Percentiles rank a stretch among this genome's conserved stretches.
phyloP scores from a whole-genome alignment of 2,888 invertebrate genomes.

The Merodon equestris region DNA sequence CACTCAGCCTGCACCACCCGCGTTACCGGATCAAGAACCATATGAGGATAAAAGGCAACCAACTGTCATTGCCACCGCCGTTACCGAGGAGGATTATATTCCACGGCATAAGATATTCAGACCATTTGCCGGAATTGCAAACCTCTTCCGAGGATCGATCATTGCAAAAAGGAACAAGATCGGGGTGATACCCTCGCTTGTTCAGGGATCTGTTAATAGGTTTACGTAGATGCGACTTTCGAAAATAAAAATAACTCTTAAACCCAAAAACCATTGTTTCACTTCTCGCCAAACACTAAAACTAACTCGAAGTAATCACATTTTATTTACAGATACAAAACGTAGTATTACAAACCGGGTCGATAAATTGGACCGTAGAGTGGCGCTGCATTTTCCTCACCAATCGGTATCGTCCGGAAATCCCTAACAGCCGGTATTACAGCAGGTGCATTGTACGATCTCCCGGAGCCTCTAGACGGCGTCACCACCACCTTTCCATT shows the following conservation, averaged over 20 bases:
- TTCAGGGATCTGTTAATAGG: conserved; percentile 41
- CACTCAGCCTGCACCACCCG: conserved; percentile 7
- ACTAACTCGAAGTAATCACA: background rate
- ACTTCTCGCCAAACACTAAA: background rate
- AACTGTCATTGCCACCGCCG: conserved; percentile 1
- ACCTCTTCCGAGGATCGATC: conserved; percentile 52
- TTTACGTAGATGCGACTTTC: conserved; percentile 13
- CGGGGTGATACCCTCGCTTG: conserved; percentile 43
- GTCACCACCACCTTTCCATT: conserved; percentile 62
- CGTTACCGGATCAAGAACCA: conserved; percentile 3
- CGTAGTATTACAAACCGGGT: conserved; percentile 39
- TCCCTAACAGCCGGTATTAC: conserved; percentile 62
- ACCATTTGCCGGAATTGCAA: conserved; percentile 30
- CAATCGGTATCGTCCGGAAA: conserved; percentile 49
- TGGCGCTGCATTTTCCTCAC: conserved; percentile 40
- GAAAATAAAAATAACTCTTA: too few relatives aligned
- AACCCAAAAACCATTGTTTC: too few relatives aligned
- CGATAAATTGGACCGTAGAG: conserved; percentile 53
- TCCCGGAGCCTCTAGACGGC: conserved; percentile 54
- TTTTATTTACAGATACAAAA: conserved; percentile 22
- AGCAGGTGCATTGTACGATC: conserved; percentile 57
- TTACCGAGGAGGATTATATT: conserved; percentile 17
- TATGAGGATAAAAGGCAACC: conserved; percentile 39
- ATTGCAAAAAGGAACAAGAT: conserved; percentile 44
- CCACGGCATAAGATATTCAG: conserved; percentile 17